Conservation (phyloP, 1,140 invertebrate genomes). For the Charaxes varanes region DNA sequence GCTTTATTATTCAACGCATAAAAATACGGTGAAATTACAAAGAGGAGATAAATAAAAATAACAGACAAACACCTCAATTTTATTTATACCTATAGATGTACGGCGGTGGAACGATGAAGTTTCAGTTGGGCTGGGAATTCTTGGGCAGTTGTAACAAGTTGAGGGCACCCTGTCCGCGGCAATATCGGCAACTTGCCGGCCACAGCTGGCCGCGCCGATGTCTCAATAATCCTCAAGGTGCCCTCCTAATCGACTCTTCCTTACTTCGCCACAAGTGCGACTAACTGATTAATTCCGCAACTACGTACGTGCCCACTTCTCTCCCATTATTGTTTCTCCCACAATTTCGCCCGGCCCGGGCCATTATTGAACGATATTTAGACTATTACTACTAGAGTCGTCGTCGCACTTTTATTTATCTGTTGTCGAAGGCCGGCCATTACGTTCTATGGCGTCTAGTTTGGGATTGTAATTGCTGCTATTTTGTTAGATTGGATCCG, state of each 20-base stretch:
- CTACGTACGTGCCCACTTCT: constrained; percentile 53
- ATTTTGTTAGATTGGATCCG: constrained; percentile 60
- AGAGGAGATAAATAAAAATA: no score
- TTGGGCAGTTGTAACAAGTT: constrained; percentile 67
- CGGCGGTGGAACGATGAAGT: constrained; percentile 54
- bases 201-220: constrained; percentile 60
- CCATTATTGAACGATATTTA: constrained; percentile 61
- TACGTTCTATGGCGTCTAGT: constrained; percentile 45
- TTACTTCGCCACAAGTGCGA: constrained; percentile 65
- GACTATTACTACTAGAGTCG: constrained; percentile 46
- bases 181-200: constrained; percentile 62
- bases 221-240: constrained; percentile 71
- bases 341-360: constrained; percentile 37
- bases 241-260: constrained; percentile 69
- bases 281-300: constrained; percentile 70
- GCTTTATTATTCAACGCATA: no score
- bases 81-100: no score
- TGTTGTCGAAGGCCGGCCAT: constrained; percentile 49
- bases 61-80: no score
- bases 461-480: constrained; percentile 60
- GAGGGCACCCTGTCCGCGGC: constrained; percentile 43
- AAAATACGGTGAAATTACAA: no score
- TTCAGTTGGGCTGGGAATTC: constrained; percentile 47
- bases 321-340: constrained; percentile 51
- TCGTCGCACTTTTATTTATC: constrained; percentile 43